phyloP scores from a whole-genome alignment of 2,888 invertebrate species.

The Syrista parreyssii region DNA sequence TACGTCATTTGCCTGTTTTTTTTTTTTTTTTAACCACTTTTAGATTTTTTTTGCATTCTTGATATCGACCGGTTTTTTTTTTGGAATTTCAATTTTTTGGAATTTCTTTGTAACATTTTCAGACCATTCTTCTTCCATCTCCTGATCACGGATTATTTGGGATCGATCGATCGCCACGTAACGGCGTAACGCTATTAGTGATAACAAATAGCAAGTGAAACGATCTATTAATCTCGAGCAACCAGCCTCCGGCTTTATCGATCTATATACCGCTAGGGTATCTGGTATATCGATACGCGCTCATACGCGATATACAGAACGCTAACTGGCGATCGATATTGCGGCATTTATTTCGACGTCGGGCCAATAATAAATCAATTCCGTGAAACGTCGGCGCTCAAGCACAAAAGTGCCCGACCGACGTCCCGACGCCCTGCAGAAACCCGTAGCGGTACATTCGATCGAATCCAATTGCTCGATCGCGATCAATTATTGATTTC shows the following conservation, averaged over 20 bases:
- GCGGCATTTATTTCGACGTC: neutral
- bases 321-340: neutral
- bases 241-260: neutral
- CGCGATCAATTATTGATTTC: neutral
- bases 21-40: neutral
- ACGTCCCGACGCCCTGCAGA: neutral
- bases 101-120: neutral
- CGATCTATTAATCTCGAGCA: constrained; percentile 9
- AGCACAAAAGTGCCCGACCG: neutral
- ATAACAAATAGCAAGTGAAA: constrained; percentile 17
- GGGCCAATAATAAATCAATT: neutral
- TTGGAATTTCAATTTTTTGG: neutral
- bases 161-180: neutral
- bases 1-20: too few species aligned
- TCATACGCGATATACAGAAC: neutral
- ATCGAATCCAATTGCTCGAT: neutral
- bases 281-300: neutral
- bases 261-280: neutral
- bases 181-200: constrained; percentile 14
- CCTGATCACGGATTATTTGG: neutral
- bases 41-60: neutral
- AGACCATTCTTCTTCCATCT: neutral
- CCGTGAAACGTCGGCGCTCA: neutral
- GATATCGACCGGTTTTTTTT: too few species aligned
- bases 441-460: neutral